Percentiles rank a stretch among this genome's conserved stretches.
Evolutionary conservation across 2,113 vertebrate species (phyloP).

Genomic region (Columba janthina): DNA sequence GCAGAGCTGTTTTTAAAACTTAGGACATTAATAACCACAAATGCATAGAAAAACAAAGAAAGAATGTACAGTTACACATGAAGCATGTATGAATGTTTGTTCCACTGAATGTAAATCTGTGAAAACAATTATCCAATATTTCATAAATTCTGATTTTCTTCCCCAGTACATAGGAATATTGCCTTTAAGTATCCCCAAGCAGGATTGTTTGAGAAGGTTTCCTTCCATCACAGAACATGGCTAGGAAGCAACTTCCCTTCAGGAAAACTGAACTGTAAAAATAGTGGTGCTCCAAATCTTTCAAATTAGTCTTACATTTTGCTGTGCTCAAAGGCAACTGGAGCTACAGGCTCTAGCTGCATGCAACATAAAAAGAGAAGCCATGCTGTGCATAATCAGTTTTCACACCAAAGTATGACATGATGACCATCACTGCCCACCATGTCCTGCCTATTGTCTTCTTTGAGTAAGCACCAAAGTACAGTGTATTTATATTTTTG

Average conservation of each 20-base stretch:
- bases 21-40: not conserved
- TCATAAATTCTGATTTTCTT: not conserved
- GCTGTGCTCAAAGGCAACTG: not conserved
- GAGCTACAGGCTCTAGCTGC: not conserved
- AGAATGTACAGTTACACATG: not conserved
- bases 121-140: not conserved
- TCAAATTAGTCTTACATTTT: not conserved
- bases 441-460: fast-evolving
- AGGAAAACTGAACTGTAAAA: not conserved
- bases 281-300: not conserved
- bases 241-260: not conserved
- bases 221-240: not conserved
- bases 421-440: not conserved
- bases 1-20: not conserved
- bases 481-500: not conserved
- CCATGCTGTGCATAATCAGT: fast-evolving
- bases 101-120: not conserved
- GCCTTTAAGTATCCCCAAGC: not conserved
- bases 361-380: not conserved
- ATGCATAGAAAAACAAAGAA: not conserved
- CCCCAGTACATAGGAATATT: not conserved
- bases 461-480: not conserved
- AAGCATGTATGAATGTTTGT: not conserved
- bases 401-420: not conserved
- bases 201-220: not conserved